Base-by-base conservation (phyloP, 1,140 invertebrate species). In the Caenorhabditis briggsae region DNA sequence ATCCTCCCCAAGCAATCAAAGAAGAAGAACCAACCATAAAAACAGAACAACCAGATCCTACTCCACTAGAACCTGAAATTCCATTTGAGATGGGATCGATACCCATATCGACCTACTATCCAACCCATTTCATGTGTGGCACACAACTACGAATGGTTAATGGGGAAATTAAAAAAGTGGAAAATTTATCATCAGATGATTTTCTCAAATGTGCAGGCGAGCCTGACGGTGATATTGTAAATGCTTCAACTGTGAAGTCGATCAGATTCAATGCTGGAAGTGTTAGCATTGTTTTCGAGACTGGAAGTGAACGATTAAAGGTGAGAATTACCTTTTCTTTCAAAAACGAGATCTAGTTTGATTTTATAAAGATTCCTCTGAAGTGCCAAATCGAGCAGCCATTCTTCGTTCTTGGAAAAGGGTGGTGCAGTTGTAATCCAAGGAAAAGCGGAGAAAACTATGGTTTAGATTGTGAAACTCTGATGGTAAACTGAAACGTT, bases 81-180 rank as follows among this genome's bases (percentile, higher is more conserved):
- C 46, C 70, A 78, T 78, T 78, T 53, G 70, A 78, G 23, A 78
- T 78, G 70, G 70, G 70, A 6, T 50, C 70, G 9, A 78, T 78
- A 5, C 70, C 70, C 43, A 23, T n/a, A 50, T 23, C 70, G 2
- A 78, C 84, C 14, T 86, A 86, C 23, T 86, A 86, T 48, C 84
- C 84, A 23, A 86, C 84, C 8, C 84, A 86, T 86, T 86, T 86
- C 53, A 86, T 86, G 84, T n/a, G 84, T 20, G 84, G 84, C 0
- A 86, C 84, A 18, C 48, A 61, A 53, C 53, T 86, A 0, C 23
- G 41, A 50, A n/a, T 86, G 43, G 48, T 53, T 12, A 74, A 70
- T 41, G 84, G 84, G 23, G 64, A 55, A n/a, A 55, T 74, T 0
- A 86, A 86, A 48, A 86, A 86, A 33, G 84, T 86, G 7, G 84